phyloP scores from a whole-genome alignment of 1,140 invertebrate genomes.

The Musca domestica region DNA sequence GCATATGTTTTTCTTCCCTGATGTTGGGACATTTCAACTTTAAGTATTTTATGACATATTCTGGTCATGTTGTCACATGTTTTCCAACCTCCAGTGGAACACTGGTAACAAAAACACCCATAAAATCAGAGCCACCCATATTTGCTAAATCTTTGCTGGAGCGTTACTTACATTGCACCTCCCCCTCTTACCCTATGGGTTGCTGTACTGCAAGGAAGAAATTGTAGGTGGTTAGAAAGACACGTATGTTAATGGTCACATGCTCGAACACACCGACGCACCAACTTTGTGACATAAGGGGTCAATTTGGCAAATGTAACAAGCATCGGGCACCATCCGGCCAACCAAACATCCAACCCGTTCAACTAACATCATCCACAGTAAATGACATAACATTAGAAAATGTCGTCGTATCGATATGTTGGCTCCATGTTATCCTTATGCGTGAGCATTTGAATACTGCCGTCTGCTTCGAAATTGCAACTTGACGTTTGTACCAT shows the following conservation, averaged over 20 bases:
- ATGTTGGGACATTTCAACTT: not conserved
- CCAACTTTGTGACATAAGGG: not conserved
- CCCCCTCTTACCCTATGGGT: not conserved
- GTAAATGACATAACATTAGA: conserved; percentile 15
- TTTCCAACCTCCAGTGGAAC: not conserved
- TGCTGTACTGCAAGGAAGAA: not conserved
- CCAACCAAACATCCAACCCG: not conserved
- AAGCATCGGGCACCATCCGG: not conserved
- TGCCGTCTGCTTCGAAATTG: conserved; percentile 5
- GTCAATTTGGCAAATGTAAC: not conserved
- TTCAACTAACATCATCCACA: not conserved
- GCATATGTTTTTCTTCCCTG: too few species aligned
- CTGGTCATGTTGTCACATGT: conserved; percentile 19
- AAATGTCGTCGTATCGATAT: conserved; percentile 13
- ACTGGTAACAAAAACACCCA: too few species aligned
- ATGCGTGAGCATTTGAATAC: too few species aligned
- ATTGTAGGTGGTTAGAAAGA: conserved; percentile 13
- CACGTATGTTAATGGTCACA: not conserved
- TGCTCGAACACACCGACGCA: not conserved
- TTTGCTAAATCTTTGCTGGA: not conserved
- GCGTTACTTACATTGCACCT: not conserved
- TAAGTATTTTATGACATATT: conserved; percentile 21
- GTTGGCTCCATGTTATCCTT: not conserved
- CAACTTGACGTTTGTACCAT: conserved; percentile 3
- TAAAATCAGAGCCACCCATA: too few species aligned